Conservation (phyloP, 2,888 invertebrate species). For the Prostheceraeus crozeri region DNA sequence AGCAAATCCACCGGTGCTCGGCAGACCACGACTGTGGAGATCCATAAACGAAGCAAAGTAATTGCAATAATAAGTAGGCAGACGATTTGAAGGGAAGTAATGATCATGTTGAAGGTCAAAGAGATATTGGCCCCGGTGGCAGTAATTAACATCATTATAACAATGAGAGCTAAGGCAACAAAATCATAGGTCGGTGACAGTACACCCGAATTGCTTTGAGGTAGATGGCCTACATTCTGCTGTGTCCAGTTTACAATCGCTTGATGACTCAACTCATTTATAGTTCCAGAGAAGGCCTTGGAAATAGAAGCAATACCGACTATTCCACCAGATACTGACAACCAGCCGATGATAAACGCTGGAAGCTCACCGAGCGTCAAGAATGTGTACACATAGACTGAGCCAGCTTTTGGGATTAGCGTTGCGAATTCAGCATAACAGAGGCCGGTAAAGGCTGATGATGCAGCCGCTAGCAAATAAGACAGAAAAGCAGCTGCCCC, state of each 20-base stretch:
- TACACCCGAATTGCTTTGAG: neutral
- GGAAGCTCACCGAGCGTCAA: slow-evolving; percentile 36
- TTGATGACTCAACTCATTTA: slow-evolving; percentile 26
- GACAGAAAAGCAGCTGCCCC: slow-evolving; percentile 34
- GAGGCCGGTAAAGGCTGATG: slow-evolving; percentile 33
- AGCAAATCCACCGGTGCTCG: slow-evolving; percentile 36
- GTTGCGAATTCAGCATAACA: slow-evolving; percentile 38
- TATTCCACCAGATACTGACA: slow-evolving; percentile 36
- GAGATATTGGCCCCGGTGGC: slow-evolving; percentile 37
- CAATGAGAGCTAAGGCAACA: slow-evolving; percentile 30
- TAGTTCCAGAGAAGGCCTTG: slow-evolving; percentile 37
- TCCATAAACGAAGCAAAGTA: slow-evolving; percentile 33
- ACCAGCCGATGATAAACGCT: slow-evolving; percentile 38
- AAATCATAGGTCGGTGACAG: slow-evolving; percentile 32
- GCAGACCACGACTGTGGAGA: slow-evolving; percentile 19
- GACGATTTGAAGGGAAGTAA: slow-evolving; percentile 33
- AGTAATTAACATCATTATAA: slow-evolving; percentile 34
- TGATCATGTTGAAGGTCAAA: slow-evolving; percentile 33
- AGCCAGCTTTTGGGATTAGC: slow-evolving; percentile 36
- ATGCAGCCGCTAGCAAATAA: slow-evolving; percentile 32
- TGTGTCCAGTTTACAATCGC: slow-evolving; percentile 32
- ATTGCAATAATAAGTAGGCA: slow-evolving; percentile 30
- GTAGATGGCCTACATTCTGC: neutral
- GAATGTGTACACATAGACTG: slow-evolving; percentile 37
- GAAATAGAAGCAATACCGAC: slow-evolving; percentile 35